Evolutionary conservation across 2,797 vertebrate species (phyloP).

Genomic region (Anas bernieri): DNA sequence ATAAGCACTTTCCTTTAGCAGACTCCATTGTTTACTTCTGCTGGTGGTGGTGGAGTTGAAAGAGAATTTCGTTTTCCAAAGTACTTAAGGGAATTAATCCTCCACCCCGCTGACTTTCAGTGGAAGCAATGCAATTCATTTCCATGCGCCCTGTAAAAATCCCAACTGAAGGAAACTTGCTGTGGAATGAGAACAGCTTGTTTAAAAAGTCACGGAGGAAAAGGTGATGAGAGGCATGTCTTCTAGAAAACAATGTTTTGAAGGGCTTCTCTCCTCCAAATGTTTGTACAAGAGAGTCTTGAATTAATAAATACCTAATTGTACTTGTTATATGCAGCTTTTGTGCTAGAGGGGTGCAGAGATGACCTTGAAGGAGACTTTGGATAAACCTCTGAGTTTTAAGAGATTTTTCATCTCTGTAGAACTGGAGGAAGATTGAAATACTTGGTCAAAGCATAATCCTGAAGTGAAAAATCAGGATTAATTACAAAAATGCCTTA

Average conservation of each 20-base stretch:
- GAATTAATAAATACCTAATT: conserved; percentile 15
- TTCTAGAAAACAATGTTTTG: conserved; percentile 11
- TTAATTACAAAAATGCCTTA: conserved; percentile 12
- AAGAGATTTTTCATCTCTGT: conserved; percentile 15
- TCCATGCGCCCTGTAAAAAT: conserved; percentile 36
- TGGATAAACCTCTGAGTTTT: conserved; percentile 23
- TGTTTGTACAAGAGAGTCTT: background rate
- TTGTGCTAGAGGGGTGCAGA: background rate
- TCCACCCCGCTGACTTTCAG: background rate
- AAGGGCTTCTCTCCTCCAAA: background rate
- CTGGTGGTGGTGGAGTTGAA: background rate
- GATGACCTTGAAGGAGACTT: conserved; percentile 35
- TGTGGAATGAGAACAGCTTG: background rate
- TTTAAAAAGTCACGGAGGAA: background rate
- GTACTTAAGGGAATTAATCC: background rate
- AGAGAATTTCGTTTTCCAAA: background rate
- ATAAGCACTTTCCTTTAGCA: background rate
- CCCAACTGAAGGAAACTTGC: background rate
- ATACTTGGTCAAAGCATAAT: conserved; percentile 5
- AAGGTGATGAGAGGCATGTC: background rate
- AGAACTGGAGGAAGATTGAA: background rate
- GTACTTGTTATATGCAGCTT: background rate
- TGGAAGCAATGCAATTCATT: conserved; percentile 9
- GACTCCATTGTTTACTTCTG: background rate
- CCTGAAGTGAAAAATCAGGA: background rate